A percentile compares a stretch with the other conserved stretches of the same genome.
Conservation (phyloP, 2,888 invertebrate species). For the Lasioglossum pauxillum region DNA sequence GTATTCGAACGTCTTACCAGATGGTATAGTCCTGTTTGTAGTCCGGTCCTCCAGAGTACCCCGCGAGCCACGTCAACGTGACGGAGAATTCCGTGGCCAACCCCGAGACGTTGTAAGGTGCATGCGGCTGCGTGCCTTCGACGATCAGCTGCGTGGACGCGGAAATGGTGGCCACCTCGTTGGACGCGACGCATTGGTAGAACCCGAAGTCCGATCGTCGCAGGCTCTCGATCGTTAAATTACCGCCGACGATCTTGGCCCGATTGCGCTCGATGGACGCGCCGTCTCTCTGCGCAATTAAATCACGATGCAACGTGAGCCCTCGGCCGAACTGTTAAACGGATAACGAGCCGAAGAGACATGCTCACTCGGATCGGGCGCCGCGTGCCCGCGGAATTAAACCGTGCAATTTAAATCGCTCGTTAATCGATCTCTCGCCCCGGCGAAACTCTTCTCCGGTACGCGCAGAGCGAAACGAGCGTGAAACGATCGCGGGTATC, state of each 20-base stretch:
- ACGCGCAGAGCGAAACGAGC: not conserved
- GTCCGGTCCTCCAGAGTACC: conserved; percentile 97
- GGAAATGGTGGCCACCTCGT: conserved; percentile 98
- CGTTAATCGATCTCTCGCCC: conserved; percentile 16
- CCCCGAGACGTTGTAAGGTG: conserved; percentile 97
- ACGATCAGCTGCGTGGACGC: conserved; percentile 95
- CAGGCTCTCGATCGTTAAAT: conserved; percentile 95
- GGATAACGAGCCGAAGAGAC: conserved; percentile 9
- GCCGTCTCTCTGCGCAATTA: conserved; percentile 83
- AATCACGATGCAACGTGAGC: conserved; percentile 18
- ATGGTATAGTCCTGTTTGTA: conserved; percentile 98
- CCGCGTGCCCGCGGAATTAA: conserved; percentile 1
- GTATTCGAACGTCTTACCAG: conserved; percentile 87
- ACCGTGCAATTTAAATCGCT: conserved; percentile 16
- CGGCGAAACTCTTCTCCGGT: not conserved
- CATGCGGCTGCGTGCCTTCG: conserved; percentile 98
- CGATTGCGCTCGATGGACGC: conserved; percentile 92
- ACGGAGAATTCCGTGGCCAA: conserved; percentile 96
- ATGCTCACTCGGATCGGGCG: not conserved
- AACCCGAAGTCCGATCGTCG: conserved; percentile 96
- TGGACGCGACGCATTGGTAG: conserved; percentile 97
- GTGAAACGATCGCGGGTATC: conserved; percentile 12
- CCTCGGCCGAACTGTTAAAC: conserved; percentile 1
- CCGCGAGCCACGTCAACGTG: conserved; percentile 96
- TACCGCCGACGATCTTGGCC: conserved; percentile 92